Conservation (phyloP, 2,888 invertebrate genomes). For the Dasysyrphus tricinctus region DNA sequence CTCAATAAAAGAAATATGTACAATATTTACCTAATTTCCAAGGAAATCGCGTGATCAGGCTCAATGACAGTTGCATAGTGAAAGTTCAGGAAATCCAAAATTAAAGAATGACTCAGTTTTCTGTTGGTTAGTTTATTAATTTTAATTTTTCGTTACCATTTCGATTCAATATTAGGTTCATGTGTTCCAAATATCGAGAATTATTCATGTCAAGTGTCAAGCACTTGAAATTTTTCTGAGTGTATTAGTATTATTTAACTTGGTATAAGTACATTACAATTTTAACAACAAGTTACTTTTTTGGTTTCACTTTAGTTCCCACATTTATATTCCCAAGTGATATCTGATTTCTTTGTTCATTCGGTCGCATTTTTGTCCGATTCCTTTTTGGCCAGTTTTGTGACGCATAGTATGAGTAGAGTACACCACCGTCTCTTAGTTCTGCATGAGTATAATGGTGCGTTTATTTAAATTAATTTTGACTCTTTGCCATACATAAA, state of each 20-base stretch:
- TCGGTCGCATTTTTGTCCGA: constrained; percentile 22
- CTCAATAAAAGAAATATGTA: no score
- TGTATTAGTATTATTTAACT: constrained; percentile 13
- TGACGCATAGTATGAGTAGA: not conserved
- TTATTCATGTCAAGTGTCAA: not conserved
- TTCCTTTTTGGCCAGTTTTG: constrained; percentile 33
- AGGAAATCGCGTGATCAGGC: no score
- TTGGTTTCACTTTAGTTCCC: constrained; percentile 54
- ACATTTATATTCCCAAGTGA: constrained; percentile 64
- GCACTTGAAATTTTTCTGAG: not conserved
- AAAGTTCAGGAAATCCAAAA: no score
- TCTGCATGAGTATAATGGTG: constrained; percentile 21
- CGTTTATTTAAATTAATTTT: constrained; percentile 72
- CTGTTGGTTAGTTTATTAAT: no score
- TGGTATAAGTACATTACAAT: constrained; percentile 8
- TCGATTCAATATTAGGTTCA: no score
- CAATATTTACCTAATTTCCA: no score
- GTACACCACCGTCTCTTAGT: not conserved
- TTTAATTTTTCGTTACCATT: no score
- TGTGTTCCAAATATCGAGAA: not conserved
- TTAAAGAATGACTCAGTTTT: no score
- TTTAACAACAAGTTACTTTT: constrained; percentile 10
- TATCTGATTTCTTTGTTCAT: constrained; percentile 33
- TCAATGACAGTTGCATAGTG: no score
- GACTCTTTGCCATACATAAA: constrained; percentile 49